These are phyloP conservation scores for Probosciger aterrimus DNA, from an alignment of 2,113 vertebrate species.

Conservation along the genomic window DNA sequence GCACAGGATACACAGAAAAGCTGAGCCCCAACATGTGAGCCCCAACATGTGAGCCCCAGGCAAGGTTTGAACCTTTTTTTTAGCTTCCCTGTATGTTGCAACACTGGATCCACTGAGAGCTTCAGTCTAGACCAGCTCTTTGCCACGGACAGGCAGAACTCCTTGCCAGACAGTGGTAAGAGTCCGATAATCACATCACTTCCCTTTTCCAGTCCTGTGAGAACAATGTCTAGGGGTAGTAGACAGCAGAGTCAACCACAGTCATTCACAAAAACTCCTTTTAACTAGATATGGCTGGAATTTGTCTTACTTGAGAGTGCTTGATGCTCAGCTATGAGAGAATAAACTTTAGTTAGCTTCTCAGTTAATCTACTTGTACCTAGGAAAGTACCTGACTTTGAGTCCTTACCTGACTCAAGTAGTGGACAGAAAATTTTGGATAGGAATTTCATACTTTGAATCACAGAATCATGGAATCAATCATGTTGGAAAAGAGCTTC, in stretches of 20 bases:
- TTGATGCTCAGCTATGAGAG: not conserved
- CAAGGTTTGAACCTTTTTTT: not conserved
- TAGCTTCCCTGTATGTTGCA: not conserved
- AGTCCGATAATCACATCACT: not conserved
- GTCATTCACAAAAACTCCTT: not conserved
- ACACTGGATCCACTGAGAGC: not conserved
- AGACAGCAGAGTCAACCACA: not conserved
- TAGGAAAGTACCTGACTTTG: too few species aligned
- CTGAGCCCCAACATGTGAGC: rapidly evolving
- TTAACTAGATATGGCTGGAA: not conserved
- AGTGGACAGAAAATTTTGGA: not conserved
- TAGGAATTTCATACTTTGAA: not conserved
- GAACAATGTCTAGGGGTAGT: not conserved
- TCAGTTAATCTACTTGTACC: not conserved
- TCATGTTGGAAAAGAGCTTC: not conserved
- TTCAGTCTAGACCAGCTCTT: not conserved
- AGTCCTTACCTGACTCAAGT: not conserved
- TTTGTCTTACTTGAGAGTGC: not conserved
- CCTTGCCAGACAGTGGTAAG: not conserved
- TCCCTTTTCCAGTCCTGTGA: not conserved
- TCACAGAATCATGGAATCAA: not conserved
- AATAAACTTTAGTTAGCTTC: not conserved
- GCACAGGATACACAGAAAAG: not conserved
- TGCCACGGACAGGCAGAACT: not conserved
- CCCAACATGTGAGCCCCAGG: rapidly evolving